These are phyloP conservation scores for Sapajus apella DNA, from an alignment of 2,113 vertebrate genomes.

Conservation along the genomic window DNA sequence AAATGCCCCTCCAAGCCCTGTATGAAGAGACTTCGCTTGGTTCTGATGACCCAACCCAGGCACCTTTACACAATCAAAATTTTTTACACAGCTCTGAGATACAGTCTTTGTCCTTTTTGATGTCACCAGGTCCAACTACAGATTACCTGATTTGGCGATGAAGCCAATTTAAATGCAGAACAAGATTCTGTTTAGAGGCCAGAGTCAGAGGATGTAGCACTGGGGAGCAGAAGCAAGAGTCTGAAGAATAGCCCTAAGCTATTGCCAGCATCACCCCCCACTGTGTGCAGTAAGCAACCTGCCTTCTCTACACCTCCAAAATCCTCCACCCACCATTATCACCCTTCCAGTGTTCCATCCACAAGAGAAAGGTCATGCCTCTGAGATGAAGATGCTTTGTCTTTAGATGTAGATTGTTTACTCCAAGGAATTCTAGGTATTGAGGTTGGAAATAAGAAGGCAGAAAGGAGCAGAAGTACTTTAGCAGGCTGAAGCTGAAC, in stretches of 20 bases:
- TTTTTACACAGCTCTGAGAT: neutral
- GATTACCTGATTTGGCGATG: neutral
- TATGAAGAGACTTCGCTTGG: neutral
- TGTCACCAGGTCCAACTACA: neutral
- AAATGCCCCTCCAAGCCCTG: neutral
- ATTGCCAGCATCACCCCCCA: neutral
- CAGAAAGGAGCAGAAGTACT: neutral
- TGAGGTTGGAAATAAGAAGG: slow-evolving; percentile 9
- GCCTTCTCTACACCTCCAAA: neutral
- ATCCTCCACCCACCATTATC: neutral
- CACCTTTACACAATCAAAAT: neutral
- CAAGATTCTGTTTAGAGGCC: neutral
- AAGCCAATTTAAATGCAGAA: slow-evolving; percentile 5
- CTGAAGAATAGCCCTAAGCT: neutral
- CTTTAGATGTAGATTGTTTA: neutral
- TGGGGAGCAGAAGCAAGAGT: neutral
- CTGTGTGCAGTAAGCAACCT: neutral
- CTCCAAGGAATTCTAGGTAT: neutral
- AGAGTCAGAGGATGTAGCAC: neutral
- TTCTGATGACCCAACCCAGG: neutral
- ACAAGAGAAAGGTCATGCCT: neutral
- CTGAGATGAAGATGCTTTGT: neutral
- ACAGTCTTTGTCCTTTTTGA: neutral
- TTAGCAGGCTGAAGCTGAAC: neutral
- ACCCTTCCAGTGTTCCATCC: neutral